Conservation (phyloP, 2,113 vertebrate species). For the Antechinus stuartii region DNA sequence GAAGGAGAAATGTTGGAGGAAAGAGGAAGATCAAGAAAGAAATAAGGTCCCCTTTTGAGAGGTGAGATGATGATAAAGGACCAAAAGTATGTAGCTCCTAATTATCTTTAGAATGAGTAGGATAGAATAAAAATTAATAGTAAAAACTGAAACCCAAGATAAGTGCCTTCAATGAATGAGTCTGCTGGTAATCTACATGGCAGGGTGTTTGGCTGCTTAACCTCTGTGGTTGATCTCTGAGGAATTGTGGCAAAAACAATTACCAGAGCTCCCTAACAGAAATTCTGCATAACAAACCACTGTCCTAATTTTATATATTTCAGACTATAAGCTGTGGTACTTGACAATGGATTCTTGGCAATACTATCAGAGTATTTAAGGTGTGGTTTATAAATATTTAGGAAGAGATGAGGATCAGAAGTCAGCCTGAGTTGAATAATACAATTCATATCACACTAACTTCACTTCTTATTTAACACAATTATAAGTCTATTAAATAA, state of each 20-base stretch:
- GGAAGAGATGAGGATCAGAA: background rate
- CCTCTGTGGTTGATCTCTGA: constrained; percentile 1
- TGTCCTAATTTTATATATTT: background rate
- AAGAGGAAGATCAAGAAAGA: background rate
- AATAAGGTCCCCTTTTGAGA: background rate
- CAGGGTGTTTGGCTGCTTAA: background rate
- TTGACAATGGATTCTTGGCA: background rate
- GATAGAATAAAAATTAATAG: background rate
- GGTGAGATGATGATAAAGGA: background rate
- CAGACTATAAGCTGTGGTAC: background rate
- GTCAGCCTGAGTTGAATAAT: background rate
- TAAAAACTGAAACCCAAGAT: background rate
- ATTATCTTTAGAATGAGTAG: background rate
- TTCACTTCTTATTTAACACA: background rate
- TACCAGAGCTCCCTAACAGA: background rate
- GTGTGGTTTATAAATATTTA: background rate
- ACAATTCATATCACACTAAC: background rate
- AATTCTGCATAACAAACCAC: background rate
- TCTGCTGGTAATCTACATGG: background rate
- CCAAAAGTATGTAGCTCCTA: background rate
- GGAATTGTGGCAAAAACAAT: background rate
- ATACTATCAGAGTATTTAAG: background rate
- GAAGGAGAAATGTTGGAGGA: background rate
- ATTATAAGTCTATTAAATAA: background rate
- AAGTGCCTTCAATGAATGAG: background rate